phyloP scores from a whole-genome alignment of 2,888 invertebrate genomes.

The Merodon equestris region DNA sequence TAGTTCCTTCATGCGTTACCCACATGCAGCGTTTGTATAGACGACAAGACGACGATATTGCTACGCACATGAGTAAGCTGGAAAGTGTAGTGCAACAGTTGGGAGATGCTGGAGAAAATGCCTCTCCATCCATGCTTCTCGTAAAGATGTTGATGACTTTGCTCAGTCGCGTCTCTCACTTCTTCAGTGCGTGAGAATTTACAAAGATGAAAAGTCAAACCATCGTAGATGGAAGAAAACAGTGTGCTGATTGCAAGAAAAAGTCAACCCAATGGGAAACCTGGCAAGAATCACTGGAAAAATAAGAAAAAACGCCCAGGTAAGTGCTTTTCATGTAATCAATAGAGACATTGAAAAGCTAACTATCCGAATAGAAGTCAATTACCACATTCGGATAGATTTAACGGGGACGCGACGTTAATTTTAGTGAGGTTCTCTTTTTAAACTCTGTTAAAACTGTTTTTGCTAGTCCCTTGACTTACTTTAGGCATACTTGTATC shows the following conservation, averaged over 20 bases:
- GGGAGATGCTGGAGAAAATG: constrained; percentile 21
- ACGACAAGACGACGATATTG: too few relatives aligned
- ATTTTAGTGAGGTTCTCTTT: too few relatives aligned
- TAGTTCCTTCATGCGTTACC: too few relatives aligned
- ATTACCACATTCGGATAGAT: neutral
- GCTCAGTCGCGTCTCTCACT: constrained; percentile 15
- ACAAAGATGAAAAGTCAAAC: constrained; percentile 18
- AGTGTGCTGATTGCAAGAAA: neutral
- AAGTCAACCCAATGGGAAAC: constrained; percentile 1
- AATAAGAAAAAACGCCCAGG: neutral
- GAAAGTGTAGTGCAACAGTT: constrained; percentile 24
- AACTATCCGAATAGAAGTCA: constrained; percentile 7
- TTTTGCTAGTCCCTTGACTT: too few relatives aligned
- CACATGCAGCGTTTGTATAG: too few relatives aligned
- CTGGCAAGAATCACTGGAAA: neutral
- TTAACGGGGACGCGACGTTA: neutral
- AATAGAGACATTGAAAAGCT: constrained; percentile 8
- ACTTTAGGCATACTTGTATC: too few relatives aligned
- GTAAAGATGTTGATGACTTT: constrained; percentile 58
- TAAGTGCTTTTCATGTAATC: constrained; percentile 9
- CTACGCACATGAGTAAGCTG: constrained; percentile 21
- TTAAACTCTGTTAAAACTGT: too few relatives aligned
- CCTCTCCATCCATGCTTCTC: constrained; percentile 56
- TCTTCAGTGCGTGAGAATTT: constrained; percentile 20
- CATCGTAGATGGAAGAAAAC: constrained; percentile 8